phyloP scores from a whole-genome alignment of 1,140 invertebrate genomes.

The Drosophila setifemur region DNA sequence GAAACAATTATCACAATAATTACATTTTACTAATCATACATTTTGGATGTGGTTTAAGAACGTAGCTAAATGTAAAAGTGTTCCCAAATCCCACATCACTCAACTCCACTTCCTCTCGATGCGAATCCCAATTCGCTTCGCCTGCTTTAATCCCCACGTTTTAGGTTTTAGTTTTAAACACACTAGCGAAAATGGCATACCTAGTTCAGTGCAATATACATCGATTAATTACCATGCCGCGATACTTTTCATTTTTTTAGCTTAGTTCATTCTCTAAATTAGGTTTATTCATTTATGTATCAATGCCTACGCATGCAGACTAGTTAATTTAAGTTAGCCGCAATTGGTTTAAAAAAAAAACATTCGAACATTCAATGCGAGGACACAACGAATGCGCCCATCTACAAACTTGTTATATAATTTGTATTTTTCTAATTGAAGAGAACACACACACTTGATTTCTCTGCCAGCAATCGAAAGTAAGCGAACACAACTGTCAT shows the following conservation, averaged over 20 bases:
- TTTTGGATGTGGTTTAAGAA: constrained; percentile 77
- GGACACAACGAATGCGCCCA: constrained; percentile 32
- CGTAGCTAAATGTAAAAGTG: constrained; percentile 74
- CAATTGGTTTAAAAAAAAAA: constrained; percentile 56
- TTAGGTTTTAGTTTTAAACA: constrained; percentile 51
- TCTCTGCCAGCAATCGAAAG: constrained; percentile 62
- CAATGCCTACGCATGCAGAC: constrained; percentile 19
- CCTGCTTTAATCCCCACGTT: constrained; percentile 47
- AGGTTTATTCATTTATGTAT: constrained; percentile 41
- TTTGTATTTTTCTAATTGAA: constrained; percentile 63
- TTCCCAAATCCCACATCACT: no score
- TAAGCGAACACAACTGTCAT: constrained; percentile 79
- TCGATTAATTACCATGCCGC: constrained; percentile 45
- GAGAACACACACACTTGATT: no score
- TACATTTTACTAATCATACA: constrained; percentile 70
- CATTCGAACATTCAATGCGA: constrained; percentile 44
- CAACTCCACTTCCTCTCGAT: background rate
- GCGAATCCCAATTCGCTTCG: constrained; percentile 32
- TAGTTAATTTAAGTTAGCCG: constrained; percentile 73
- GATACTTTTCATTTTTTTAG: constrained; percentile 36
- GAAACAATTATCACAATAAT: constrained; percentile 60
- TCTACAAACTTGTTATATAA: constrained; percentile 65
- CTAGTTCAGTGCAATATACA: constrained; percentile 77
- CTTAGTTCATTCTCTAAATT: constrained; percentile 26
- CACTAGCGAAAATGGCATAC: constrained; percentile 69